Evolutionary conservation across 2,113 vertebrate genomes (phyloP).

Genomic region (Colossoma macropomum): DNA sequence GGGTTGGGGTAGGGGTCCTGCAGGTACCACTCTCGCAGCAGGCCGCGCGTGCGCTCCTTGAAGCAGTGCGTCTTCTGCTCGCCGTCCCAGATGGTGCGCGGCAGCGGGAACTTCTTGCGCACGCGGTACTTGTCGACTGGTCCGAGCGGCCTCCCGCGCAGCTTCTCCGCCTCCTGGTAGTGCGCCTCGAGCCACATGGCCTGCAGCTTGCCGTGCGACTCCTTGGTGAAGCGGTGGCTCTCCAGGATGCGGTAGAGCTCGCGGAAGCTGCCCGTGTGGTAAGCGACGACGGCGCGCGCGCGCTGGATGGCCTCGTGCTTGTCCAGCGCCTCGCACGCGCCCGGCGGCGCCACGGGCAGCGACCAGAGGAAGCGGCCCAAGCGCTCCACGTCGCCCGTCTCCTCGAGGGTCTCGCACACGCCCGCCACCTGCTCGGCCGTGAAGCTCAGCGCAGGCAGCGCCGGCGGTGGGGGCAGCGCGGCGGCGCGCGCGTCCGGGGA

Average conservation of each 20-base stretch:
- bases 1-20: slow-evolving; percentile 99
- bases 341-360: slow-evolving; percentile 91
- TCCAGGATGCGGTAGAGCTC: slow-evolving; percentile 98
- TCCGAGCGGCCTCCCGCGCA: slow-evolving; percentile 92
- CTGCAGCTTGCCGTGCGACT: slow-evolving; percentile 96
- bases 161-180: slow-evolving; percentile 98
- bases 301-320: slow-evolving; percentile 98
- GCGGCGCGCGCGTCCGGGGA: slow-evolving; percentile 80
- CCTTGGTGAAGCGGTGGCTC: slow-evolving; percentile 98
- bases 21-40: slow-evolving; percentile 98
- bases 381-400: slow-evolving; percentile 97
- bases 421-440: slow-evolving; percentile 97
- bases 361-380: slow-evolving; percentile 98
- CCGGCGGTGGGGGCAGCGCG: background rate
- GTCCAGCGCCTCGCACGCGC: slow-evolving; percentile 91
- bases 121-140: slow-evolving; percentile 98
- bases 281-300: slow-evolving; percentile 95
- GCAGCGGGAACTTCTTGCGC: slow-evolving; percentile 98
- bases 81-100: slow-evolving; percentile 97
- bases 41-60: slow-evolving; percentile 96
- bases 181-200: slow-evolving; percentile 99
- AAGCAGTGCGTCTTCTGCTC: slow-evolving; percentile 99
- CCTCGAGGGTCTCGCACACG: slow-evolving; percentile 98
- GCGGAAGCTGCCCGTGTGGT: slow-evolving; percentile 94
- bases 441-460: slow-evolving; percentile 91